These are phyloP conservation scores for Romanogobio albipinnatus DNA, from an alignment of 2,113 vertebrate species.

Conservation along the genomic window DNA sequence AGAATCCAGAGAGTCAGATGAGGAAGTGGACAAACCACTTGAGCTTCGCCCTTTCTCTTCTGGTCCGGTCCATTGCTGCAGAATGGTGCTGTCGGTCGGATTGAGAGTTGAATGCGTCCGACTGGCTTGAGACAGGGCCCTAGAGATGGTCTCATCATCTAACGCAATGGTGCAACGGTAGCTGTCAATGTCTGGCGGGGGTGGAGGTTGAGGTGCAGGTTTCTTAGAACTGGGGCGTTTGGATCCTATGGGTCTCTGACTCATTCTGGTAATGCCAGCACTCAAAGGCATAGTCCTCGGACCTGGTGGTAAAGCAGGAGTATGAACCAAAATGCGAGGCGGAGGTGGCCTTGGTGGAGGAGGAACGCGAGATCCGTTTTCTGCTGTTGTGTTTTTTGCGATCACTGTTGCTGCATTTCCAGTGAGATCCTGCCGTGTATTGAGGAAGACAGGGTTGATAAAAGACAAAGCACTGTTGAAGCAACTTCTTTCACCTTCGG, in stretches of 20 bases:
- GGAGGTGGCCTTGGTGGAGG: conserved; percentile 78
- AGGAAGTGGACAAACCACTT: conserved; percentile 93
- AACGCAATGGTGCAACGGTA: conserved; percentile 74
- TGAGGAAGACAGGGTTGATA: conserved; percentile 91
- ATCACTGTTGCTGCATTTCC: background rate
- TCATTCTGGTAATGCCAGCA: conserved; percentile 58
- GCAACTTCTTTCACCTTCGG: conserved; percentile 81
- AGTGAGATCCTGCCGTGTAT: conserved; percentile 78
- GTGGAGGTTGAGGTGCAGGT: conserved; percentile 70
- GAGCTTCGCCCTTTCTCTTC: conserved; percentile 77
- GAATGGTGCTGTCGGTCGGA: background rate
- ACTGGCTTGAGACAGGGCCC: conserved; percentile 76
- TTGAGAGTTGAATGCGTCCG: conserved; percentile 53
- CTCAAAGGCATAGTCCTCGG: conserved; percentile 81
- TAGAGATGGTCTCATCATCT: conserved; percentile 73
- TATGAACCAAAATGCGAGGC: conserved; percentile 80
- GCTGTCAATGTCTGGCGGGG: conserved; percentile 75
- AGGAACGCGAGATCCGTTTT: conserved; percentile 63
- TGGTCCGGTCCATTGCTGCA: conserved; percentile 31
- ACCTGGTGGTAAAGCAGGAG: conserved; percentile 78
- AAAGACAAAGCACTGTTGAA: conserved; percentile 88
- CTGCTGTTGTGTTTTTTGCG: background rate
- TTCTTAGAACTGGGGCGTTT: conserved; percentile 68
- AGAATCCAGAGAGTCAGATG: conserved; percentile 89
- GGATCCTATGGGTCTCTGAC: conserved; percentile 42